Evolutionary conservation across 2,797 vertebrate genomes (phyloP).

Genomic region (Nasua narica): DNA sequence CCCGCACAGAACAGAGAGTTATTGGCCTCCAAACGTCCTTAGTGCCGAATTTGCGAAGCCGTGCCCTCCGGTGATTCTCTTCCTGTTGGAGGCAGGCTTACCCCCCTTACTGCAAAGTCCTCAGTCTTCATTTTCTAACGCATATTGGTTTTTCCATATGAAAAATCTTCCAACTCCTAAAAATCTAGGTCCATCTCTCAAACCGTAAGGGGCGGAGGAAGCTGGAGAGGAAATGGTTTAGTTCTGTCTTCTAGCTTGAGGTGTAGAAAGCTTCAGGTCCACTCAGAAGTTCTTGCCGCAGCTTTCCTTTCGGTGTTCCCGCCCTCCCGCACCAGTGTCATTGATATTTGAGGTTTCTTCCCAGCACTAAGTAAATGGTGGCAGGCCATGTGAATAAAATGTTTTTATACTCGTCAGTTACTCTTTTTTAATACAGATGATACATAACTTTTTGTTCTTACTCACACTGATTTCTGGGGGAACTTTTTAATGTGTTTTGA

Average conservation of each 20-base stretch:
- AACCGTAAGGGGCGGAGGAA: background rate
- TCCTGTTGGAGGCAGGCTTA: background rate
- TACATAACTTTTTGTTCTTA: background rate
- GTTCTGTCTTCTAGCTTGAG: background rate
- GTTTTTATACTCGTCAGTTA: background rate
- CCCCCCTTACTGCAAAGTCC: background rate
- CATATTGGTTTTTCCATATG: background rate
- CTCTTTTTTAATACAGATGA: background rate
- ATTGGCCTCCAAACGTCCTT: background rate
- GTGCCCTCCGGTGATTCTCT: background rate
- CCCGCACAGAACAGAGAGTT: background rate
- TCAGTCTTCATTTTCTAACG: background rate
- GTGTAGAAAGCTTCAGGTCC: background rate
- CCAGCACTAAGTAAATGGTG: background rate
- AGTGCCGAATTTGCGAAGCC: background rate
- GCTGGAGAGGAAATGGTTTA: background rate
- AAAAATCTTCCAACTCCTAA: background rate
- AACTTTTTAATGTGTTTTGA: constrained; percentile 20
- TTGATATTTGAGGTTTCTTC: background rate
- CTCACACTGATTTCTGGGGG: background rate
- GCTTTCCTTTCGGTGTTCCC: background rate
- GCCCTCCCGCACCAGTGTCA: background rate
- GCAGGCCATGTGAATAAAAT: background rate
- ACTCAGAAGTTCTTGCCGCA: background rate
- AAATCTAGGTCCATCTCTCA: background rate